These are phyloP conservation scores for Numenius arquata DNA, from an alignment of 2,113 vertebrate species.

Conservation along the genomic window DNA sequence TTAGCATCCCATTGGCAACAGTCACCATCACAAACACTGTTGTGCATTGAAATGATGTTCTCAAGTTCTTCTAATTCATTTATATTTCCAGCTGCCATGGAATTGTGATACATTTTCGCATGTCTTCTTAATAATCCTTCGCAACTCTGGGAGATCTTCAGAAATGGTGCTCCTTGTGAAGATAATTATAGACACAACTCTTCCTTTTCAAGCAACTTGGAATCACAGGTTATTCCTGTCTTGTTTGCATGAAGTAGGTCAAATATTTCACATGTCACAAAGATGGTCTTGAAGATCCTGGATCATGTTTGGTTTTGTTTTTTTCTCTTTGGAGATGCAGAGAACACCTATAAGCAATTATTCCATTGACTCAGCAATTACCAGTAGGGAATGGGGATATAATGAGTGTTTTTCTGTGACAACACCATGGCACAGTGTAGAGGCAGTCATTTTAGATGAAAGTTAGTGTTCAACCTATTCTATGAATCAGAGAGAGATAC, in stretches of 20 bases:
- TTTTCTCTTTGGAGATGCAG: not conserved
- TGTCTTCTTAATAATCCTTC: not conserved
- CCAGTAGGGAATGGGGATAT: not conserved
- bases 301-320: not conserved
- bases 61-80: not conserved
- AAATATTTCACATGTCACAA: fast-evolving
- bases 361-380: not conserved
- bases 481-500: not conserved
- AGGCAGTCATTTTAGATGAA: not conserved
- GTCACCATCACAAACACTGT: not conserved
- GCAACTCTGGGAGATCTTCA: fast-evolving
- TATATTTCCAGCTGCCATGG: not conserved
- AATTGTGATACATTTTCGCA: not conserved
- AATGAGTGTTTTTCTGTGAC: not conserved
- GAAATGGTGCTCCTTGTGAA: not conserved
- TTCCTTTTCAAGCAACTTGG: not conserved
- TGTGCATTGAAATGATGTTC: not conserved
- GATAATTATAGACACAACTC: not conserved
- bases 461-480: not conserved
- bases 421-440: not conserved
- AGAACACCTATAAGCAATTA: not conserved
- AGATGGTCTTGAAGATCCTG: not conserved
- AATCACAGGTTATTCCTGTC: not conserved
- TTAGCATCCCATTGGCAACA: not conserved
- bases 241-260: not conserved